phyloP scores from a whole-genome alignment of 2,113 vertebrate species.

The Jacana jacana region DNA sequence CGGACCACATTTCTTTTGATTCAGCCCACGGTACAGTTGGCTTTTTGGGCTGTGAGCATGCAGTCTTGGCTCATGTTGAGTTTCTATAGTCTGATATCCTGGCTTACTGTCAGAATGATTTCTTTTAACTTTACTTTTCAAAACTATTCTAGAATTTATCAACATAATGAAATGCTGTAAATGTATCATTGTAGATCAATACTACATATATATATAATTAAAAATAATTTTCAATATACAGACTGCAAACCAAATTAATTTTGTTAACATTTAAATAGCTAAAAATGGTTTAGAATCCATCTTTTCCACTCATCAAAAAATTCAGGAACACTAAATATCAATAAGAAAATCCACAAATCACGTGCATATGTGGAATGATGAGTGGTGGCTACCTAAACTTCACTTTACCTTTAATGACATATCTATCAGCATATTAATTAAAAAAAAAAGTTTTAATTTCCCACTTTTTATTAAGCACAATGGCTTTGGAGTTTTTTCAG shows the following conservation, averaged over 20 bases:
- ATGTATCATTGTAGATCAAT: neutral
- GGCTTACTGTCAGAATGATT: neutral
- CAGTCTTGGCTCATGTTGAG: too few species aligned
- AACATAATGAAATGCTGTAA: neutral
- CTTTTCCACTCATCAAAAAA: neutral
- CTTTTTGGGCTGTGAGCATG: too few species aligned
- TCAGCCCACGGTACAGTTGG: too few species aligned
- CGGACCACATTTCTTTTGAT: too few species aligned
- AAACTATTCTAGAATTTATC: neutral
- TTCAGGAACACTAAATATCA: neutral
- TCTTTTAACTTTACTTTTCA: neutral
- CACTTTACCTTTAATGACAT: neutral
- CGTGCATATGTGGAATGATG: rapidly evolving
- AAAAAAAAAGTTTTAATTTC: neutral
- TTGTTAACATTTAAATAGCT: neutral
- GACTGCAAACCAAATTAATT: neutral
- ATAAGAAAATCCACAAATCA: neutral
- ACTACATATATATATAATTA: neutral
- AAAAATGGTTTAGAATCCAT: neutral
- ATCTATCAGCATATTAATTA: neutral
- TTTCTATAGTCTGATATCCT: neutral
- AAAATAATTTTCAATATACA: neutral
- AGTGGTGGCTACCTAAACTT: neutral
- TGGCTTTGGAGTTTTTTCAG: neutral
- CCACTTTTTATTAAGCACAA: neutral